Evolutionary conservation across 2,888 invertebrate species (phyloP), one percentile per base, ranked within the genome.

Genomic region (Magallana nippona): DNA sequence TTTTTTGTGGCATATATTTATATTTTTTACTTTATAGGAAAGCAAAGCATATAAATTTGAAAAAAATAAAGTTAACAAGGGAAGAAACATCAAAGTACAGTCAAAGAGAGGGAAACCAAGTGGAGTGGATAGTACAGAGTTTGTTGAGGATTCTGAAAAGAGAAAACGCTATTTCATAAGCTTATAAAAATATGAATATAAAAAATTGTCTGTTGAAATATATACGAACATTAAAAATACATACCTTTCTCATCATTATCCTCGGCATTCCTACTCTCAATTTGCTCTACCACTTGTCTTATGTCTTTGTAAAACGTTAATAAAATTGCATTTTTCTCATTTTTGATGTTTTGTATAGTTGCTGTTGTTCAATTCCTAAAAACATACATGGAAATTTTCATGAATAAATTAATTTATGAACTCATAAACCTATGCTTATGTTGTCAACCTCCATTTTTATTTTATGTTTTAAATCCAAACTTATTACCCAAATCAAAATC

Each of bases 81-180:
- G 60, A 60, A 60, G 60, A 60, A 60, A 60, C n/a, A 60, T 60
- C 10, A 60, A 60, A 8, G n/a, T 19, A 17, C 60, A 60, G 17
- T 19, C 60, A 60, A 19, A n/a, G 60, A 60, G 19, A 60, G 19
- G n/a, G 60, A 60, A 60, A 60, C 60, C 60, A 15, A 60, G 60
- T 19, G 60, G 60, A 60, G 60, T 60, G 60, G 19, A 19, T 17
- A 19, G 10, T 60, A 15, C n/a, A 60, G 19, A 19, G 60, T 60
- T 60, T 60, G 19, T 60, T n/a, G 60, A n/a, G 60, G 60, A 60
- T 19, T 60, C 60, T 60, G 60, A 60, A 60, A 60, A 60, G 60
- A 60, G 17, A 60, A 60, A 60, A 60, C 60, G n/a, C 60, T 60
- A 17, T 60, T 60, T 60, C 19, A 60, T 19, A 19, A 19, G 60